Percentiles rank a stretch among this genome's conserved stretches.
Conservation (phyloP, 2,797 vertebrate species). For the Sebastes oblongus region DNA sequence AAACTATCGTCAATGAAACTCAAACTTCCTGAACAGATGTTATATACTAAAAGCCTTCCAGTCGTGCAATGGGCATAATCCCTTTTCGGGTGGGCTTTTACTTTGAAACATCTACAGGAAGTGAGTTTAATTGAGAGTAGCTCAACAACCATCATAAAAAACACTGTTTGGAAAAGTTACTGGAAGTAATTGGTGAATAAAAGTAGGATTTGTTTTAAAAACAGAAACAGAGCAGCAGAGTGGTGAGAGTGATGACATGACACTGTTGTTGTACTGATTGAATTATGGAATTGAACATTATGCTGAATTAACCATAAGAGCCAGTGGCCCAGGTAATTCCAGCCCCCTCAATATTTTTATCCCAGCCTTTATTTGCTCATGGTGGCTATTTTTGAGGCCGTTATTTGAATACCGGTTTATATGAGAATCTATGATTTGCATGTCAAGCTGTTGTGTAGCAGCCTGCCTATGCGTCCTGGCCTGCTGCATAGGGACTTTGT, state of each 20-base stretch:
- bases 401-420: not conserved
- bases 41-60: not conserved
- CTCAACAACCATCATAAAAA: not conserved
- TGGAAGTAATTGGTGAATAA: not conserved
- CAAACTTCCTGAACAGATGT: not conserved
- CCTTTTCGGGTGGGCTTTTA: not conserved
- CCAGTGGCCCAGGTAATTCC: not conserved
- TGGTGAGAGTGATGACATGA: no score
- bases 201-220: not conserved
- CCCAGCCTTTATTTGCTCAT: not conserved
- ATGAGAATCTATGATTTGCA: not conserved
- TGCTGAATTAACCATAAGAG: not conserved
- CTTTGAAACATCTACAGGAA: not conserved
- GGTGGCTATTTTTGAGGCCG: no score
- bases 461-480: not conserved
- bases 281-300: not conserved
- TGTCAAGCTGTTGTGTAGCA: not conserved
- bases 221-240: not conserved
- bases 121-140: not conserved
- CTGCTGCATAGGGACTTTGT: no score
- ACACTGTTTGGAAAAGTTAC: not conserved
- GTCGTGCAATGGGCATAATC: not conserved
- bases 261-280: not conserved
- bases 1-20: not conserved
- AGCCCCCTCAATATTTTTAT: not conserved